Evolutionary conservation across 2,113 vertebrate genomes (phyloP), one percentile per base, ranked within the genome.

Genomic region (Muntiacus muntjak): DNA sequence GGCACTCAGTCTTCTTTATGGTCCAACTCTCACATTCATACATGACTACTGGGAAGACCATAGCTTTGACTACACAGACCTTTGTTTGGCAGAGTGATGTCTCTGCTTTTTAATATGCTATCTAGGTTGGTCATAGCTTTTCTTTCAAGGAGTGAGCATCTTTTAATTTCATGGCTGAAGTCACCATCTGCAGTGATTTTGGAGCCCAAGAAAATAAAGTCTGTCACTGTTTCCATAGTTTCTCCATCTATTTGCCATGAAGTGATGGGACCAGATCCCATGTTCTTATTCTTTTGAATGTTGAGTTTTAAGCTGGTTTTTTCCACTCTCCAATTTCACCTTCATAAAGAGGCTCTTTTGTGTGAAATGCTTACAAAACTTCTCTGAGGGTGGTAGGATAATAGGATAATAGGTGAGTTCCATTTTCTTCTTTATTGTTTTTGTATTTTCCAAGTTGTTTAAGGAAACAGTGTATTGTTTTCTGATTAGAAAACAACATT

Each of bases 401-500:
- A 92, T 25, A 76, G 83, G 78, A 60, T 85, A 82, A 92, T 36
- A 17, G 10, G 36, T 54, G 52, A 62, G 15, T 96, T 93, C 94
- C 17, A 93, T 93, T 95, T 97, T 93, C 91, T 89, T 78, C 19
- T 26, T 47, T 76, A 91, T 23, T 25, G 45, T 43, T 71, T 94
- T 89, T 55, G 0, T 57, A 54, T 86, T 93, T 93, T 55, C 47
- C 26, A 96, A 85, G 74, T 82, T 93, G 26, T 85, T 11, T 40
- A 58, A 91, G 17, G 81, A 97, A 95, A 94, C 79, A 3, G 40
- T 15, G 2, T 47, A 87, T 82, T 93, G 54, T 47, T 52, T 97
- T 94, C 60, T 93, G 14, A 36, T 95, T 91, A 90, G 64, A 94
- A 93, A 86, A 79, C 3, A 83, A 23, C 23, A 88, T 62, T 87